Evolutionary conservation across 2,797 vertebrate species (phyloP), one percentile per base, ranked within the genome.

Genomic region (Hybognathus amarus): DNA sequence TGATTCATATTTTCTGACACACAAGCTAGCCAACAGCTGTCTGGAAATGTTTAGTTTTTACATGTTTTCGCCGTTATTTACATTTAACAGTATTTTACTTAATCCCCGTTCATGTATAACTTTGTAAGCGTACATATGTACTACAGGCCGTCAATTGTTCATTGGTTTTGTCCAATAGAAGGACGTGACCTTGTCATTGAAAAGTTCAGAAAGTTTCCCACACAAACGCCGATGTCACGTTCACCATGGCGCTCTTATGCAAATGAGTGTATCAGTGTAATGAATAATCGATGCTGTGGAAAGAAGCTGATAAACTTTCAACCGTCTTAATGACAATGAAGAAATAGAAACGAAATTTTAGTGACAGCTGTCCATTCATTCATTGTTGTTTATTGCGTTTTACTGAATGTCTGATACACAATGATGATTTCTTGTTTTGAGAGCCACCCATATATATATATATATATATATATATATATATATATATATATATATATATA

Each of bases 101-200:
- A 18, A 24, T 9, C 33, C 1, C 0, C 11, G 7, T 22, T 27
- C 52, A 45, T 0, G 3, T n/a, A 10, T 0, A 76, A 2, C 11
- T 22, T 45, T 1, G 42, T 1, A 2, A 27, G 66, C 45, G 3
- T 33, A 59, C 3, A 1, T 24, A 2, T n/a, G 18, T 22, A 6
- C 36, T n/a, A 33, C 18, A 66, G 47, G 12, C 47, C 7, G 1
- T 33, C 8, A 27, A 42, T 4, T 22, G 27, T 54, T 22, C 50
- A 1, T 33, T 64, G 20, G 9, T 30, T 45, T 42, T 52, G 40
- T 42, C 47, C 50, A 79, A 68, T 13, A 64, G n/a, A 84, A 89
- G 85, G 86, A 83, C 89, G 66, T 91, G 89, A 90, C 89, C 90
- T 91, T 90, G 90, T 42, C 64, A 24, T 42, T n/a, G 18, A 74